Base-by-base conservation (phyloP, 2,113 vertebrate species). In the Spea multiplicata region DNA sequence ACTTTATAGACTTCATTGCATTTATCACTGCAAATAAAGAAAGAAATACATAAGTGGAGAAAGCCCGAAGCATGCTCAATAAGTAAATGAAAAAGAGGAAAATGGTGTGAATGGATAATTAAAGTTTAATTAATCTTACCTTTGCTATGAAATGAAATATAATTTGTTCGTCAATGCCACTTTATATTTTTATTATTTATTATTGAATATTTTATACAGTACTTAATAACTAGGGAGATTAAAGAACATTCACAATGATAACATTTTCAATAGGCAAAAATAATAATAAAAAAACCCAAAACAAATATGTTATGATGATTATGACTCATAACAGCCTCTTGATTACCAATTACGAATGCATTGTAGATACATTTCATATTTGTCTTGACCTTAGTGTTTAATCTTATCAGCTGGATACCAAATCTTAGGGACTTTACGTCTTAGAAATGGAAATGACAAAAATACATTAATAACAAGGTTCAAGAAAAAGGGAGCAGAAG, bases 1-100 rank as follows among this genome's bases (percentile, higher is more conserved):
- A 91, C 86, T 88, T 94, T 86, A 99, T 83, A 52, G 95, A 94
- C 82, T 82, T 83, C 95, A 97, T 89, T 76, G 97, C 95, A 81
- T 94, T 91, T 76, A 81, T 94, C 75, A 98, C 97, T 98, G 83
- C 6, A 74, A 86, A 83, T 66, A 81, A 86, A 85, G 49, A 50
- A 4, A 68, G 0, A 10, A 67, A 73, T 12, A 52, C 30, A 30
- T 30, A 30, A 30, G 30, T 30, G 30, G 30, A 30, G 30, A 30
- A 30, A 30, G 30, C 30, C 30, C 30, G 30, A 30, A 30, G 30
- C 30, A 30, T 30, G 30, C 30, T 30, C 30, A 30, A 30, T 30
- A 30, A 30, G 30, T 30, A 2, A 30, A 30, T 30, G 30, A 30
- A 30, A 30, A 30, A 30, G 2, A 30, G 30, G 30, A 1, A 30